phyloP scores from a whole-genome alignment of 2,888 invertebrate genomes.

The Lumbricus terrestris region DNA sequence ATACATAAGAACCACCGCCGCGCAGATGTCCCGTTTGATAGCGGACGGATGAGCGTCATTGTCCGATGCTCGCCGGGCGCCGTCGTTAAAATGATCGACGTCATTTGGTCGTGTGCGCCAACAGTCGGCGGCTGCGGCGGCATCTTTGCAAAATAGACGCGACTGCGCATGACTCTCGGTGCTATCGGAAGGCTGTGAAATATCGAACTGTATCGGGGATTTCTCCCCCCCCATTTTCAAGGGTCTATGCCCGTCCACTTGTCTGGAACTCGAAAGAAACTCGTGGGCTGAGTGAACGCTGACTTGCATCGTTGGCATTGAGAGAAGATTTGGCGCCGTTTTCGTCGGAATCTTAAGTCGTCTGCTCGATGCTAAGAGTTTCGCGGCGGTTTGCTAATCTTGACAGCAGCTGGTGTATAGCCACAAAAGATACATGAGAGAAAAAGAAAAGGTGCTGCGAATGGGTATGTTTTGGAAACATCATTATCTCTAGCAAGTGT shows the following conservation, averaged over 20 bases:
- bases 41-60: slow-evolving; percentile 3
- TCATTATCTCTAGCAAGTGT: not conserved
- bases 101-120: not conserved
- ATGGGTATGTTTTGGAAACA: not conserved
- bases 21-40: not conserved
- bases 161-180: not conserved
- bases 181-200: not conserved
- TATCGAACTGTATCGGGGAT: not conserved
- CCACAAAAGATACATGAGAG: not conserved
- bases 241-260: not conserved
- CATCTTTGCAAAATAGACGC: not conserved
- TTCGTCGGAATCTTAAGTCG: not conserved
- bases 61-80: not conserved
- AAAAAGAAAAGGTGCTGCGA: not conserved
- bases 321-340: not conserved
- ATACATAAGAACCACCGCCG: not conserved
- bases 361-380: not conserved
- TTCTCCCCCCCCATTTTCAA: not conserved
- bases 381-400: no score
- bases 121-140: not conserved
- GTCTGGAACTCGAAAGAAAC: not conserved
- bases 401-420: no score
- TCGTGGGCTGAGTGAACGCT: not conserved
- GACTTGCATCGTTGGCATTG: not conserved
- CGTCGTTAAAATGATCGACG: not conserved